phyloP scores from a whole-genome alignment of 2,888 invertebrate genomes.

The Stenurella melanura region DNA sequence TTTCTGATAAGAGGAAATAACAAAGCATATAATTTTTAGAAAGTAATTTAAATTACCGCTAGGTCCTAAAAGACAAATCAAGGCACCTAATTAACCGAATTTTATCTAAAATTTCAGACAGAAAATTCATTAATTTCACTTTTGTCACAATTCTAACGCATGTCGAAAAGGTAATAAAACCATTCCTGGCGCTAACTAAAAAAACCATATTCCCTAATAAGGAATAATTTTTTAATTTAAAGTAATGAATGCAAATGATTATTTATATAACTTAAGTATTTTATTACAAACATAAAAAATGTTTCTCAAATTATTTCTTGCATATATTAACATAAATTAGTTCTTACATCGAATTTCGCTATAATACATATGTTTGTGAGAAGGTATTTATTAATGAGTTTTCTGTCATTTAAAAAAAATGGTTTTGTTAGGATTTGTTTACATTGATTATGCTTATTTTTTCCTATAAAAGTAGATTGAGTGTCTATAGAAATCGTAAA shows the following conservation, averaged over 20 bases:
- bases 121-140: background rate
- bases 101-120: background rate
- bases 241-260: conserved; percentile 25
- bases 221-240: conserved; percentile 19
- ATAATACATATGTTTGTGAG: background rate
- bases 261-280: conserved; percentile 2
- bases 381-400: conserved; percentile 2
- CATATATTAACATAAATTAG: conserved; percentile 20
- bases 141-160: background rate
- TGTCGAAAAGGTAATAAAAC: conserved; percentile 17
- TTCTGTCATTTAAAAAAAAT: background rate
- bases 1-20: too few relatives aligned
- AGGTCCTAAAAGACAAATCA: too few relatives aligned
- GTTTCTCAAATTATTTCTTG: background rate
- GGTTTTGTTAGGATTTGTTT: background rate
- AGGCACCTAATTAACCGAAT: background rate
- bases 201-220: conserved; percentile 10
- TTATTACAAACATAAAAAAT: conserved; percentile 16
- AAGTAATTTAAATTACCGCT: too few relatives aligned
- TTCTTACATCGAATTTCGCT: conserved; percentile 21
- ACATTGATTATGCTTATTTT: background rate
- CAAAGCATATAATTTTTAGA: too few relatives aligned
- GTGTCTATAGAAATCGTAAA: conserved; percentile 3
- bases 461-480: background rate
- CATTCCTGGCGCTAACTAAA: background rate